Evolutionary conservation across 1,140 invertebrate species (phyloP), one percentile per base, ranked within the genome.

Genomic region (Cyrtorhinus lividipennis): DNA sequence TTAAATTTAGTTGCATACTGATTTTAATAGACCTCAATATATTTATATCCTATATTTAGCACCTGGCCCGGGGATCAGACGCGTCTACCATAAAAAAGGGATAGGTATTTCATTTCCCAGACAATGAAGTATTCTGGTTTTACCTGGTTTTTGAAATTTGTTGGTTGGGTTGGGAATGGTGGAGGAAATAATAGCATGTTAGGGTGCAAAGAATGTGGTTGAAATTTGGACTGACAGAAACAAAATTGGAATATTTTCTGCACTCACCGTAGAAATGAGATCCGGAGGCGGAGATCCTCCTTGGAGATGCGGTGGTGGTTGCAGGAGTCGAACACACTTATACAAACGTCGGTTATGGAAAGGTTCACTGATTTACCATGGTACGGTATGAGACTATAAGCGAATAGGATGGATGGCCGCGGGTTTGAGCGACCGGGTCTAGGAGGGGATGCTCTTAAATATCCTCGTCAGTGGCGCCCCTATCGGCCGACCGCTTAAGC

Each of bases 331-430:
- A 27, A 59, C 58, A 59, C 58, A 27, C 58, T 30, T 8, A 57
- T 57, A 57, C 27, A 59, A 59, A 59, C 58, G 58, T 59, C 58
- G 58, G 58, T 59, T 59, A 59, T 59, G 58, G 58, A 30, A 23
- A n/a, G 13, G 24, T 30, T 59, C 24, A 59, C 24, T 59, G 27
- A 30, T 27, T 13, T 24, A 25, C 58, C 58, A 59, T 30, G 27
- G 27, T 26, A 30, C 13, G 18, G n/a, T 27, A 18, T 27, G 27
- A 30, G 58, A 59, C 58, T 59, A 25, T 58, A 58, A 59, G 58
- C 58, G 58, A 59, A 53, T 53, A 13, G 58, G 58, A 59, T 59
- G 58, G 58, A 10, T 59, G 58, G 58, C 58, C 58, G 58, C 58
- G 58, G 58, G 24, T 59, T 59, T 59, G 58, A 59, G 58, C 58